These are phyloP conservation scores for Drosophila buzzatii DNA, from an alignment of 2,888 invertebrate genomes.

Conservation along the genomic window DNA sequence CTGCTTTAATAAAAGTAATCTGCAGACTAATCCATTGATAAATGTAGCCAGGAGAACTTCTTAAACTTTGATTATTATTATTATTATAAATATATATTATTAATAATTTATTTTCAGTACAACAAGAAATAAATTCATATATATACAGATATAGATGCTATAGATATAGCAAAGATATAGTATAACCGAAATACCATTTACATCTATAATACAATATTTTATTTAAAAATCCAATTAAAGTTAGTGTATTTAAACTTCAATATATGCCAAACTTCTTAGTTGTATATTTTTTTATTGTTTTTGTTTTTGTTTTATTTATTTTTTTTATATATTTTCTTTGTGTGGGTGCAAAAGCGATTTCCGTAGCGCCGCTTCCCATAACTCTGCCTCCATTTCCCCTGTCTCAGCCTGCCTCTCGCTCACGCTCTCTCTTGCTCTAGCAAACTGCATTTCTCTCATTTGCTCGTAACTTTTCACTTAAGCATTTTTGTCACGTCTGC, in stretches of 20 bases:
- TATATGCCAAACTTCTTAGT: background rate
- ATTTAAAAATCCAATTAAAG: background rate
- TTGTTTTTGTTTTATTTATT: conserved; percentile 15
- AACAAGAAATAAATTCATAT: too few species aligned
- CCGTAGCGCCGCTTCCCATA: conserved; percentile 43
- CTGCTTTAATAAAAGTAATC: too few species aligned
- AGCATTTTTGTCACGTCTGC: conserved; percentile 79
- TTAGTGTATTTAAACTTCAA: background rate
- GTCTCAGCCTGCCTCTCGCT: background rate
- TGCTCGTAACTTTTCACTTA: conserved; percentile 78
- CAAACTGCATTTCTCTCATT: conserved; percentile 14
- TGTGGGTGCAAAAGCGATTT: conserved; percentile 66
- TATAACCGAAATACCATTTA: too few species aligned
- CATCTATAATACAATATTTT: background rate
- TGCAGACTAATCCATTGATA: too few species aligned
- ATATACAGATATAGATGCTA: too few species aligned
- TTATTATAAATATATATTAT: too few species aligned
- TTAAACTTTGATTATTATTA: too few species aligned
- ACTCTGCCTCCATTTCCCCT: background rate
- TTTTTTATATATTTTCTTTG: conserved; percentile 16
- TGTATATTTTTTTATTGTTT: background rate
- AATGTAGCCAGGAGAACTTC: too few species aligned
- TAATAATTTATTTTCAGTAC: too few species aligned
- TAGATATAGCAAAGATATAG: too few species aligned
- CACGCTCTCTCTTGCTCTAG: background rate